Base-by-base conservation (phyloP, 2,797 vertebrate species). In the Chelon labrosus region DNA sequence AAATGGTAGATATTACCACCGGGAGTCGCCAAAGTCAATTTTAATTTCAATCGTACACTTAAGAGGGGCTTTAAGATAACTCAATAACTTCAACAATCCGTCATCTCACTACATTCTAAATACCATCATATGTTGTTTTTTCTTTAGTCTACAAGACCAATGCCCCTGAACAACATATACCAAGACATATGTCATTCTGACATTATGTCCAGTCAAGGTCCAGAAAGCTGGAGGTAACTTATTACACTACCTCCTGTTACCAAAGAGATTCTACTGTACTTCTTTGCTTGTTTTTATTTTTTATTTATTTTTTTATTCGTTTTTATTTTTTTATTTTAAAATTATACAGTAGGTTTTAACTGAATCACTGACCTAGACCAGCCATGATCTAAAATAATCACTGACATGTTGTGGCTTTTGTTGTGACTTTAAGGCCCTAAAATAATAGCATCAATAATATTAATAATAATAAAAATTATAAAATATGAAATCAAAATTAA, bases 401-500 rank as follows among this genome's bases (percentile, higher is more conserved):
- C 41, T 19, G 22, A 55, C 38, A 72, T 14, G 22, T 11, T 60
- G 69, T 52, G n/a, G 17, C 42, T 79, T 54, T 41, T 57, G 13
- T 22, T 63, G 17, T 35, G 14, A 35, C 27, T 55, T 54, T 59
- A 68, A 62, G 74, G 51, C 51, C 38, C 41, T 54, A 59, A 46
- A 65, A 63, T 42, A 65, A 19, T 13, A 37, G 37, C 35, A 72
- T 22, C 25, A 61, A 61, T 46, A 77, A 65, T 61, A 39, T 60
- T 19, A 22, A 42, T 38, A 75, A 73, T 17, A 47, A 16, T 42
- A 42, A 42, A 44, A 44, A 19, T 49, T 2, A 69, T 46, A 5
- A 70, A 57, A 80, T 16, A 64, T 19, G 39, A 58, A 62, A 75
- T 35, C 22, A 74, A 65, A 77, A 59, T n/a, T 17, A 7, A 47